These are phyloP conservation scores for Siniperca knerii DNA, from an alignment of 2,113 vertebrate species.

Conservation along the genomic window DNA sequence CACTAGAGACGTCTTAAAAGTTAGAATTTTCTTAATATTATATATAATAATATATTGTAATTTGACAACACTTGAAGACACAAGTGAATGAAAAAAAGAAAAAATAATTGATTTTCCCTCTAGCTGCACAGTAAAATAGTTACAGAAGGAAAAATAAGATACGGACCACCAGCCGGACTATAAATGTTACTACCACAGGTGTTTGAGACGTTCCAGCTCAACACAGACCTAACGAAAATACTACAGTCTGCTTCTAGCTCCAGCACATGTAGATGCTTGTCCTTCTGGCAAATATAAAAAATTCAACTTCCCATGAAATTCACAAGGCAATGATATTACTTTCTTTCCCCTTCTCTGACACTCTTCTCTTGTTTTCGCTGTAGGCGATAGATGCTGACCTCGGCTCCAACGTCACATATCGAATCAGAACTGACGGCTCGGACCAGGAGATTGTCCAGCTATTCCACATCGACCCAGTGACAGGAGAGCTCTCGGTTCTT, in stretches of 20 bases:
- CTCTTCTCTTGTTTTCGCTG: constrained; percentile 11
- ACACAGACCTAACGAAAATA: constrained; percentile 29
- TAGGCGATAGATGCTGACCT: constrained; percentile 94
- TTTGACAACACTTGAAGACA: constrained; percentile 12
- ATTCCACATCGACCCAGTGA: constrained; percentile 88
- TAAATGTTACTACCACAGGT: constrained; percentile 31
- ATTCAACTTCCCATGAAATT: constrained; percentile 30
- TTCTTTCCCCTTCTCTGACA: constrained; percentile 1
- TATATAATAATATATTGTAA: neutral
- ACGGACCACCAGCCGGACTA: constrained; percentile 17
- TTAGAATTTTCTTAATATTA: neutral
- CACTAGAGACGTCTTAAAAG: neutral
- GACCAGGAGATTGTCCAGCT: constrained; percentile 81
- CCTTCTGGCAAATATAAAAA: constrained; percentile 41
- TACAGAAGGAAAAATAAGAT: constrained; percentile 1
- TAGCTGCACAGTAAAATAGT: constrained; percentile 15
- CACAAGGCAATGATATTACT: constrained; percentile 2
- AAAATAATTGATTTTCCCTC: neutral
- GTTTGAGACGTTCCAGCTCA: neutral
- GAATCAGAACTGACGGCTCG: constrained; percentile 83
- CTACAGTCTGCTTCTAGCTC: neutral
- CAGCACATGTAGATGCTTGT: constrained; percentile 10
- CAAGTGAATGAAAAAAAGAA: neutral
- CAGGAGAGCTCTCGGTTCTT: constrained; percentile 88
- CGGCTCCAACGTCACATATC: constrained; percentile 90